Percentiles rank a stretch among this genome's conserved stretches.
phyloP scores from a whole-genome alignment of 2,888 invertebrate species.

The Andrena marginata region DNA sequence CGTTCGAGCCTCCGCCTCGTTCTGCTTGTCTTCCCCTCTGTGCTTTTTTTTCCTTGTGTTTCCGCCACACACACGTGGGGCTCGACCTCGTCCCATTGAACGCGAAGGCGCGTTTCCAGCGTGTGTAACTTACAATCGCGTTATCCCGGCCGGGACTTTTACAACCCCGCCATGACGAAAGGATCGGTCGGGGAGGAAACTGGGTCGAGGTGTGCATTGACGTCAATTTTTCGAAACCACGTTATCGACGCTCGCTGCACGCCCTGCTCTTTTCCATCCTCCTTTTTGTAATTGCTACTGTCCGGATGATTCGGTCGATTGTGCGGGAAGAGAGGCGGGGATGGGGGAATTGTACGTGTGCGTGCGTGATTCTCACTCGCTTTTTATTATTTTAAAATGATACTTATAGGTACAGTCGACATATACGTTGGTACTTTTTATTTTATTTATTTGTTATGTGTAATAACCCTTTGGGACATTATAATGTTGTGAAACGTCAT shows the following conservation, averaged over 20 bases:
- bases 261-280: conserved; percentile 3
- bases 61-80: background rate
- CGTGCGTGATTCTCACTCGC: background rate
- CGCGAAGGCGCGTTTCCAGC: conserved; percentile 41
- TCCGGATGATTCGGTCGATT: conserved; percentile 3
- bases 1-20: conserved; percentile 4
- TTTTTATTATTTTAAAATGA: background rate
- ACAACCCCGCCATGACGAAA: conserved; percentile 33
- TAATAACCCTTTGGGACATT: too few relatives aligned
- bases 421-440: too few relatives aligned
- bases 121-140: conserved; percentile 67
- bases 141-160: conserved; percentile 62
- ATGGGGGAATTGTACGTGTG: conserved; percentile 26
- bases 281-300: conserved; percentile 36
- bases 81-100: conserved; percentile 53
- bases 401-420: too few relatives aligned
- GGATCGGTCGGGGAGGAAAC: conserved; percentile 48
- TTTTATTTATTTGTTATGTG: too few relatives aligned
- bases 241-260: conserved; percentile 43
- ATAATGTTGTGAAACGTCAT: too few relatives aligned
- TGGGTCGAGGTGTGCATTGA: conserved; percentile 64
- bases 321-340: conserved; percentile 11
- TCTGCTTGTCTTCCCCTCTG: conserved; percentile 27
- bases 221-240: conserved; percentile 69
- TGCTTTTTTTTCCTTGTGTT: background rate